phyloP scores from a whole-genome alignment of 2,888 invertebrate genomes.

The Folsomia manolachei region DNA sequence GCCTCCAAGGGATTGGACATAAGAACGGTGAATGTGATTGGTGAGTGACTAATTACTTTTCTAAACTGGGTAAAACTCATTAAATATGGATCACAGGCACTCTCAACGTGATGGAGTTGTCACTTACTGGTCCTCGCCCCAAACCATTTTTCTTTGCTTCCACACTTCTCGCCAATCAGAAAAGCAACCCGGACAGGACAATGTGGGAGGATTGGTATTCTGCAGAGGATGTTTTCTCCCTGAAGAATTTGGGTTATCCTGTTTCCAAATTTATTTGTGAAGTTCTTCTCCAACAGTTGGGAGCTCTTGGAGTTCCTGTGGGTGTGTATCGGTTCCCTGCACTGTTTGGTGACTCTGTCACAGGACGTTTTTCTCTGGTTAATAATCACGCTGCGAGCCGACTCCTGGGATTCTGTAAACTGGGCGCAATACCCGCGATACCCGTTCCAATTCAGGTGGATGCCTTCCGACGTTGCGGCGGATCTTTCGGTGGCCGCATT shows the following conservation, averaged over 20 bases:
- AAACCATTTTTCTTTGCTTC: neutral
- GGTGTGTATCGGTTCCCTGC: constrained; percentile 34
- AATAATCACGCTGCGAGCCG: constrained; percentile 36
- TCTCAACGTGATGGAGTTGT: neutral
- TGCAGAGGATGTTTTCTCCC: constrained; percentile 24
- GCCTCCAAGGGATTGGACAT: constrained; percentile 25
- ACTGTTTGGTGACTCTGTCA: constrained; percentile 34
- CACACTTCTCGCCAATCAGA: neutral
- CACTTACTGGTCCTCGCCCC: neutral
- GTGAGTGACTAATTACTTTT: no score
- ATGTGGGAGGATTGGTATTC: constrained; percentile 34
- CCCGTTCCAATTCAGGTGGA: constrained; percentile 27
- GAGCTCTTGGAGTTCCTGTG: constrained; percentile 31
- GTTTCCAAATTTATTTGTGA: constrained; percentile 42
- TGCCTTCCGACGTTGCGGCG: constrained; percentile 38
- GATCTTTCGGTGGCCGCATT: constrained; percentile 29
- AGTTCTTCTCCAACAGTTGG: constrained; percentile 25
- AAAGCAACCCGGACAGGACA: constrained; percentile 17
- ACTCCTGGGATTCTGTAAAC: constrained; percentile 34
- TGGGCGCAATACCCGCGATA: constrained; percentile 35
- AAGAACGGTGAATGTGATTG: constrained; percentile 23
- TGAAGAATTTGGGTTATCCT: constrained; percentile 37
- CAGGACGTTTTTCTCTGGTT: constrained; percentile 34
- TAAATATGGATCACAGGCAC: neutral
- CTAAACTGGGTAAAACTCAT: no score